These are phyloP conservation scores for Hemaris fuciformis DNA, from an alignment of 2,888 invertebrate genomes.

Conservation along the genomic window DNA sequence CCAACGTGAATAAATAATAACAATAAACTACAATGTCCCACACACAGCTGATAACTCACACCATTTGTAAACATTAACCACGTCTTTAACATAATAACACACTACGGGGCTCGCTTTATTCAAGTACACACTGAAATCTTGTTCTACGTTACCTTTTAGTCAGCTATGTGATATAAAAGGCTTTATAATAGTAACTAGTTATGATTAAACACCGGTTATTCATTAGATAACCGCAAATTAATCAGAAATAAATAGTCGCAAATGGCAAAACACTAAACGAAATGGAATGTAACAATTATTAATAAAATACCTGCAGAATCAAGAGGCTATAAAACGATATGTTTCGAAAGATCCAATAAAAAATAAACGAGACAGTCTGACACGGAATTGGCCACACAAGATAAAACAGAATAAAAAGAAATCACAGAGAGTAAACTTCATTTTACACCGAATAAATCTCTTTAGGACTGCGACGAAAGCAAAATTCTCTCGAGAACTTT, in stretches of 20 bases:
- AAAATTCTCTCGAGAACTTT: slow-evolving; percentile 66
- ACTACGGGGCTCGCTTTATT: slow-evolving; percentile 19
- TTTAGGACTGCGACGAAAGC: slow-evolving; percentile 60
- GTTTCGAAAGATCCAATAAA: background rate
- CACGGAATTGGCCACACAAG: slow-evolving; percentile 7
- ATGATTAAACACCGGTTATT: background rate
- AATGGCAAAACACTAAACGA: background rate
- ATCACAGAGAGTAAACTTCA: slow-evolving; percentile 45
- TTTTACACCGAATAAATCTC: slow-evolving; percentile 65
- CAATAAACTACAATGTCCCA: slow-evolving; percentile 38
- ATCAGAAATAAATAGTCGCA: background rate
- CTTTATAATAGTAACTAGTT: background rate
- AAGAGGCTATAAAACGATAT: slow-evolving; percentile 10
- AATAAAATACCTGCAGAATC: background rate
- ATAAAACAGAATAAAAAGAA: slow-evolving; percentile 26
- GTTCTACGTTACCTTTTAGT: background rate
- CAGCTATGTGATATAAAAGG: background rate
- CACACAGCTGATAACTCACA: slow-evolving; percentile 47
- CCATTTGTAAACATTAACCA: slow-evolving; percentile 45
- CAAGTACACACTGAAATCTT: slow-evolving; percentile 12
- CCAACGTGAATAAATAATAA: slow-evolving; percentile 55
- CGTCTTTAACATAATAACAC: slow-evolving; percentile 35
- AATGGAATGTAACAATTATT: background rate
- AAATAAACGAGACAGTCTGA: background rate
- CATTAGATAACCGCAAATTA: slow-evolving; percentile 10